These are phyloP conservation scores for Campopleginae sp. DNA, from an alignment of 2,888 invertebrate genomes.

Conservation along the genomic window DNA sequence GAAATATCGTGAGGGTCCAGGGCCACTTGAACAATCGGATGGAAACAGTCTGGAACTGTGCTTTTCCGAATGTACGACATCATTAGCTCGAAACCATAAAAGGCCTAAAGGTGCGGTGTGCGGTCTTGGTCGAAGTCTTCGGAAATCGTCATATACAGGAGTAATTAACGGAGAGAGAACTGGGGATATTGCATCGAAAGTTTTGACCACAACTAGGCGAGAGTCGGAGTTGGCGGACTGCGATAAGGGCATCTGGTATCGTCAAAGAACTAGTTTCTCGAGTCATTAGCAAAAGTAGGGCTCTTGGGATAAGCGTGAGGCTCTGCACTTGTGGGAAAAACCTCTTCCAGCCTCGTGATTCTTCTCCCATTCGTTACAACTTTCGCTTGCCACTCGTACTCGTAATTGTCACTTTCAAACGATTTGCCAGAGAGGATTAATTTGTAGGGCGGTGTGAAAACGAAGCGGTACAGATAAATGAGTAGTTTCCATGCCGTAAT, in stretches of 20 bases:
- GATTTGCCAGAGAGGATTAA: neutral
- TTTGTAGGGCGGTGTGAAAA: neutral
- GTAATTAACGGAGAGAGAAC: slow-evolving; percentile 54
- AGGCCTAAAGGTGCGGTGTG: neutral
- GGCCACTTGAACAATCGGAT: neutral
- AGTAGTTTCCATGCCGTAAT: neutral
- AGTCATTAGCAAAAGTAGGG: slow-evolving; percentile 73
- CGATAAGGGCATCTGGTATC: slow-evolving; percentile 37
- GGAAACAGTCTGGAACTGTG: neutral
- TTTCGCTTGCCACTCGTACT: neutral
- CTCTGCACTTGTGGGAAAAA: slow-evolving; percentile 16
- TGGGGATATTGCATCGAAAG: slow-evolving; percentile 57
- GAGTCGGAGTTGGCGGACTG: slow-evolving; percentile 24
- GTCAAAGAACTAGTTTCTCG: slow-evolving; percentile 72
- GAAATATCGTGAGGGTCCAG: neutral
- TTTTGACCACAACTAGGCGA: slow-evolving; percentile 52
- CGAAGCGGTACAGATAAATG: neutral
- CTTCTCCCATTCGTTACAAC: slow-evolving; percentile 4
- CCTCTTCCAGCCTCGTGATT: neutral
- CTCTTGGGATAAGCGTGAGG: slow-evolving; percentile 42
- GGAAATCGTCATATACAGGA: slow-evolving; percentile 47
- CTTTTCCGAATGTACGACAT: neutral
- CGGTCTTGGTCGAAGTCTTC: slow-evolving; percentile 31
- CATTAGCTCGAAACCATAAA: neutral
- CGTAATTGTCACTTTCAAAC: neutral